Evolutionary conservation across 1,140 invertebrate species (phyloP).

Genomic region (Diorhabda sublineata): DNA sequence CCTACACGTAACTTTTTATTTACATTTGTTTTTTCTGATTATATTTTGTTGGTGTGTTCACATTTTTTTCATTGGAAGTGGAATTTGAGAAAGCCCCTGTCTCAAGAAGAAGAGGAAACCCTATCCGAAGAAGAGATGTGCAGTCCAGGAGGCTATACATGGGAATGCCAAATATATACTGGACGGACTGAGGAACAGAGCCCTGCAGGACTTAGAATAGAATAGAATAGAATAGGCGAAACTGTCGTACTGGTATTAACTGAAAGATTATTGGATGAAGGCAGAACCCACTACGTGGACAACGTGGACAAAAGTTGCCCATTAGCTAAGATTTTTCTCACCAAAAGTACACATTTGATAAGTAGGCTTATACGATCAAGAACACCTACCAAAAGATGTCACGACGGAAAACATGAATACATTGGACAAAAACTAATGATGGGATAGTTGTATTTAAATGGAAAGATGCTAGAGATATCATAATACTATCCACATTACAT

Average conservation of each 20-base stretch:
- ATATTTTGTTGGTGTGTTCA: too few relatives aligned
- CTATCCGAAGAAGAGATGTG: slow-evolving; percentile 23
- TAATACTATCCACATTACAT: slow-evolving; percentile 42
- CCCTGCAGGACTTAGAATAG: slow-evolving; percentile 1
- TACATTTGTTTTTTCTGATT: too few relatives aligned
- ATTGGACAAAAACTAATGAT: slow-evolving; percentile 38
- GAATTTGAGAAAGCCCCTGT: too few relatives aligned
- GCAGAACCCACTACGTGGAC: slow-evolving; percentile 27
- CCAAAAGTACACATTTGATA: slow-evolving; percentile 47
- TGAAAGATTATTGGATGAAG: slow-evolving; percentile 17
- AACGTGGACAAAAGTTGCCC: slow-evolving; percentile 46
- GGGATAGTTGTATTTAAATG: slow-evolving; percentile 47
- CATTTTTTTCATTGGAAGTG: too few relatives aligned
- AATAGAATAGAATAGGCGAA: too few relatives aligned
- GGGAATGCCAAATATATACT: slow-evolving; percentile 39
- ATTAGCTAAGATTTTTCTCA: slow-evolving; percentile 43
- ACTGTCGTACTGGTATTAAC: slow-evolving; percentile 10
- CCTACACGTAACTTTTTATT: too few relatives aligned
- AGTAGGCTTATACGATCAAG: slow-evolving; percentile 47
- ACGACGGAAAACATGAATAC: slow-evolving; percentile 41
- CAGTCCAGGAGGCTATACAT: slow-evolving; percentile 38
- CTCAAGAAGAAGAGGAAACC: too few relatives aligned
- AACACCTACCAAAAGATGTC: slow-evolving; percentile 42
- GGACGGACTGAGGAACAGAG: slow-evolving; percentile 22
- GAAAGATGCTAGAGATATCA: slow-evolving; percentile 47